Percentiles rank a stretch among this genome's conserved stretches.
These are phyloP conservation scores for Babylonia areolata DNA, from an alignment of 1,140 invertebrate genomes.

Conservation along the genomic window DNA sequence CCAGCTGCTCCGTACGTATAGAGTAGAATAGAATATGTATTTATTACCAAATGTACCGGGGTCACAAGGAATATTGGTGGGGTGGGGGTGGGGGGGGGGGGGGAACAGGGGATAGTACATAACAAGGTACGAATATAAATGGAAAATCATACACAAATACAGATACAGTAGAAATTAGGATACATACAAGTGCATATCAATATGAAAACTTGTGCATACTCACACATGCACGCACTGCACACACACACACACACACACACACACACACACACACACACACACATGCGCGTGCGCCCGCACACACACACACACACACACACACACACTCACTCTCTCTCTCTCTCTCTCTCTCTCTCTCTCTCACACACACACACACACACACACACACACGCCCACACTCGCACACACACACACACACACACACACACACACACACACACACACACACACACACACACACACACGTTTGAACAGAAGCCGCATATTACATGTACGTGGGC, in stretches of 20 bases:
- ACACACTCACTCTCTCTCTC: background rate
- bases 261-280: background rate
- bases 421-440: slow-evolving; percentile 16
- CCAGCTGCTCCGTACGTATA: no score
- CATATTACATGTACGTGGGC: no score
- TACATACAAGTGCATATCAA: background rate
- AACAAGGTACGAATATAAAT: no score
- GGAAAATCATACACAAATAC: no score
- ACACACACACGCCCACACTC: background rate
- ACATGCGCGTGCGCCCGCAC: background rate
- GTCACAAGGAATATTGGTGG: no score
- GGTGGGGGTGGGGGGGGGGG: no score
- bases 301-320: background rate
- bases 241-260: background rate
- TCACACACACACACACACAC: background rate
- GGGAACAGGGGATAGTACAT: no score
- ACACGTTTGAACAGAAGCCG: no score
- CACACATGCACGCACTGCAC: background rate
- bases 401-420: slow-evolving; percentile 1
- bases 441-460: slow-evolving; percentile 11
- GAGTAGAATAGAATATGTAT: no score
- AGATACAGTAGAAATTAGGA: no score
- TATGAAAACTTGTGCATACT: no score
- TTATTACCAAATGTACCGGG: no score
- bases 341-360: background rate